A percentile compares a stretch with the other conserved stretches of the same genome.
These are phyloP conservation scores for Ericerus pela DNA, from an alignment of 1,140 invertebrate species.

Conservation along the genomic window DNA sequence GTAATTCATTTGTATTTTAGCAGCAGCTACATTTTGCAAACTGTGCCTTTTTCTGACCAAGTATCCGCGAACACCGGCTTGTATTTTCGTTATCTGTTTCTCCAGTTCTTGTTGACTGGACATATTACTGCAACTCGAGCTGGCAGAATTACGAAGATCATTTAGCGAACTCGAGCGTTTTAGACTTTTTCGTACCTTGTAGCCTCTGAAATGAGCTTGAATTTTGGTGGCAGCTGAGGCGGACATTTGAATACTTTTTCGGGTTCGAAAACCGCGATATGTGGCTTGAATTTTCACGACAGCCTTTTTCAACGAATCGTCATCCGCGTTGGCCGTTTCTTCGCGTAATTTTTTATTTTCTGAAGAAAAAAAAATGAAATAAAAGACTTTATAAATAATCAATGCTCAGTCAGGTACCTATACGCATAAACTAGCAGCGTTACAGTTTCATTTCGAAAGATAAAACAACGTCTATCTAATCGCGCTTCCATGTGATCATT, in stretches of 20 bases:
- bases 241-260: conserved; percentile 20
- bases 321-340: no score
- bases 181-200: conserved; percentile 37
- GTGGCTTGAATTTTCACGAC: conserved; percentile 21
- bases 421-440: no score
- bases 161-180: neutral
- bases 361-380: no score
- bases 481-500: no score
- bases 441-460: no score
- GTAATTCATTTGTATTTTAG: conserved; percentile 4
- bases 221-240: conserved; percentile 50
- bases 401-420: no score
- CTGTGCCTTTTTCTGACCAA: conserved; percentile 41
- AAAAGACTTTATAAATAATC: no score
- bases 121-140: neutral
- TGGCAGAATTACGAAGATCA: neutral
- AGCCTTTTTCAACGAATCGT: neutral
- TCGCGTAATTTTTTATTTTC: no score
- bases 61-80: conserved; percentile 54
- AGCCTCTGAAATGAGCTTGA: conserved; percentile 55
- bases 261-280: conserved; percentile 20
- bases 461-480: no score
- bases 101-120: neutral
- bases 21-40: neutral
- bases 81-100: conserved; percentile 43